Conservation (phyloP, 2,113 vertebrate species). For the Cyanocitta stelleri region DNA sequence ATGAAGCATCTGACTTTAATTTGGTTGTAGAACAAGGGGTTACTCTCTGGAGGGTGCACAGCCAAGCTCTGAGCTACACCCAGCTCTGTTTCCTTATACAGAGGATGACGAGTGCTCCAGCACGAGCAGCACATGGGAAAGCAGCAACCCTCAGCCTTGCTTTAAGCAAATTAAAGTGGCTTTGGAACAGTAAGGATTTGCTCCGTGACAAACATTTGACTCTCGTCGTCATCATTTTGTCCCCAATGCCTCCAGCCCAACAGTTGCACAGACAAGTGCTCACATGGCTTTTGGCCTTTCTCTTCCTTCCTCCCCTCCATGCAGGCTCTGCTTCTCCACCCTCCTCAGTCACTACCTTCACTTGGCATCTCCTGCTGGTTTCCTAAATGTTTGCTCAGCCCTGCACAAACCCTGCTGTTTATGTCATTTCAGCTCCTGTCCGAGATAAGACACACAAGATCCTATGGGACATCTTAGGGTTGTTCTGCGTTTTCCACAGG, state of each 20-base stretch:
- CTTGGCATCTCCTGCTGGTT: background rate
- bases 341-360: background rate
- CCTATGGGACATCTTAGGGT: background rate
- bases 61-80: slow-evolving; percentile 25
- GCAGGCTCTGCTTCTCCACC: background rate
- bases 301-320: background rate
- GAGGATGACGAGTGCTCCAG: background rate
- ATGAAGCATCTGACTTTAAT: slow-evolving; percentile 60
- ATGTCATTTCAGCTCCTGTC: background rate
- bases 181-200: background rate
- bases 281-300: background rate
- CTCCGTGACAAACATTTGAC: background rate
- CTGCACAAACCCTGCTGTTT: background rate
- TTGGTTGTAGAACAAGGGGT: slow-evolving; percentile 34
- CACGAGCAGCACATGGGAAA: slow-evolving; percentile 1
- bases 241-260: background rate
- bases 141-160: background rate
- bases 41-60: background rate
- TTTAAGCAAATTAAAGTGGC: background rate
- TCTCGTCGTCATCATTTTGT: background rate
- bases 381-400: background rate
- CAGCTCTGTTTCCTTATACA: slow-evolving; percentile 36
- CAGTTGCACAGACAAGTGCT: background rate
- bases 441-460: background rate
- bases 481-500: background rate